Evolutionary conservation across 2,888 invertebrate genomes (phyloP), one percentile per base, ranked within the genome.

Genomic region (Rugalucina vietnamica): DNA sequence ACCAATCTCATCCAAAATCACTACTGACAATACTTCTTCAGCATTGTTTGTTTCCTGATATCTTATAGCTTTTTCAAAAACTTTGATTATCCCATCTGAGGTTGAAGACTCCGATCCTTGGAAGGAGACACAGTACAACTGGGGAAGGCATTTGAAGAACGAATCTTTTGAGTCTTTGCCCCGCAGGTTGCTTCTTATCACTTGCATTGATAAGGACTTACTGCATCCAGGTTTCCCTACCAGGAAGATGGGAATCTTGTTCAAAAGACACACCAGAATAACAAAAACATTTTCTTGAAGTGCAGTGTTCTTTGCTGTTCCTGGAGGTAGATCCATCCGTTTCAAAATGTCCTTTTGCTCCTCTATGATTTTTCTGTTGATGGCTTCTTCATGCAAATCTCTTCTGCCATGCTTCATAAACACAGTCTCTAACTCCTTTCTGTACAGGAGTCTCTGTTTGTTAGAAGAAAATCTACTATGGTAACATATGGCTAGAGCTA

Each of bases 1-100:
- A 29, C 92, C 92, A 37, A 92, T 91, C 79, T 92, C 92, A 88
- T 92, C 92, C 8, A 92, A 82, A 71, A 92, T 87, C 1, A 92
- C 91, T 5, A 92, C 91, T 34, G 91, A 90, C 32, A 90, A 39
- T 0, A 91, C 89, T 39, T 89, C 86, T 32, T 84, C 85, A 3
- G 29, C 60, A 12, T 74, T 77, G n/a, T 89, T 89, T 10, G 87
- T 75, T 2, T 89, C 76, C 69, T 89, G 88, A 54, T 90, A 91
- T 10, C 82, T 87, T 76, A 89, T 81, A 39, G 91, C 91, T 34
- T 90, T 90, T 49, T 90, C 90, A 87, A 91, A 91, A 0, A 91
- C 91, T 50, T 91, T 91, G 12, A 89, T 80, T 12, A 92, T 92
- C 3, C 91, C 92, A 76, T 90, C 91, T 3, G 92, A 92, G 39